phyloP scores from a whole-genome alignment of 2,113 vertebrate species.

The Urocolius indicus region DNA sequence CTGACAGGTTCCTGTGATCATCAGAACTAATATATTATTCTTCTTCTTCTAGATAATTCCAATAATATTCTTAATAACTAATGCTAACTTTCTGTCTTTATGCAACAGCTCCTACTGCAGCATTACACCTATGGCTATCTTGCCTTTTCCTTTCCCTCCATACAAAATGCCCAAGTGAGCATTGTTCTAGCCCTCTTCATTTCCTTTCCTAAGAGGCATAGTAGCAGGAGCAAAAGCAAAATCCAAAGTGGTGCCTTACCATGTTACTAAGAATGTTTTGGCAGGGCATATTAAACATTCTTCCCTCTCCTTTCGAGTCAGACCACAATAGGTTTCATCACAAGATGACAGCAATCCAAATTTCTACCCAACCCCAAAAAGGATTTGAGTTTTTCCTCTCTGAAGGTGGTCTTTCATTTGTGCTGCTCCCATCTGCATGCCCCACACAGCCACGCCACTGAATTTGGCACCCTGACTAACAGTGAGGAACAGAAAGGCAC shows the following conservation, averaged over 20 bases:
- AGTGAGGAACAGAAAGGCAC: neutral
- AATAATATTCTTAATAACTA: neutral
- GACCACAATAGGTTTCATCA: neutral
- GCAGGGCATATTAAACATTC: neutral
- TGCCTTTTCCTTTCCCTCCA: neutral
- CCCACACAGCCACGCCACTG: neutral
- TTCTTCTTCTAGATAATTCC: neutral
- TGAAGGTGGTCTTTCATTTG: neutral
- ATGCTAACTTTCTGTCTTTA: neutral
- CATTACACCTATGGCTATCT: neutral
- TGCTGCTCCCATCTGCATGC: neutral
- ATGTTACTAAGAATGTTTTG: neutral
- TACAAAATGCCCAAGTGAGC: fast-evolving
- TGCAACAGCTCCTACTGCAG: neutral
- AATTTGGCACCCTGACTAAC: neutral
- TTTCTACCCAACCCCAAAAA: neutral
- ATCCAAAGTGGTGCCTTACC: neutral
- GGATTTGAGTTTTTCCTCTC: neutral
- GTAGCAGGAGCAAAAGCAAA: neutral
- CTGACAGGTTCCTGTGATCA: neutral
- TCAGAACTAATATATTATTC: neutral
- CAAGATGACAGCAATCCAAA: neutral
- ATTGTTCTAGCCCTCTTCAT: neutral
- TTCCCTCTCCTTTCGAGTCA: neutral
- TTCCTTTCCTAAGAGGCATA: neutral